Percentiles rank a stretch among this genome's conserved stretches.
Conservation (phyloP, 2,113 vertebrate genomes). For the Pluvianellus socialis region DNA sequence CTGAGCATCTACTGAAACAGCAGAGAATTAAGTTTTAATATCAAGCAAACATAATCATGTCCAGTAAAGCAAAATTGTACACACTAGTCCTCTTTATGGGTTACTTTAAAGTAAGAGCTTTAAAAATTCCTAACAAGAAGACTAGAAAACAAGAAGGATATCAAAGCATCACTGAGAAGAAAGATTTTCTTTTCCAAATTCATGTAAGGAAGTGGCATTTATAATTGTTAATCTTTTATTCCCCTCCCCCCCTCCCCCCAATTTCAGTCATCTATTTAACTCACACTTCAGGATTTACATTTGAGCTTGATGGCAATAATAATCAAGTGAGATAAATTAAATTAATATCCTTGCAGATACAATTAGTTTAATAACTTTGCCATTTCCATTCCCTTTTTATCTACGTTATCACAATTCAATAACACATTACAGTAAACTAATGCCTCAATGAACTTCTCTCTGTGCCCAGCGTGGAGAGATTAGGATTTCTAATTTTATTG, state of each 20-base stretch:
- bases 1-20: background rate
- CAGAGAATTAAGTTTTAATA: background rate
- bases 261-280: conserved; percentile 19
- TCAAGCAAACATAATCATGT: background rate
- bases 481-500: conserved; percentile 53
- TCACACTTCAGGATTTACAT: conserved; percentile 34
- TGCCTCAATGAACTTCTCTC: conserved; percentile 23
- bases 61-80: background rate
- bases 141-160: background rate
- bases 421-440: background rate
- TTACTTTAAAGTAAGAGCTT: background rate
- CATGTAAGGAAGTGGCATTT: background rate
- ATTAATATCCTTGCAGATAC: conserved; percentile 56
- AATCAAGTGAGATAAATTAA: conserved; percentile 60
- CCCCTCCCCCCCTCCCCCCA: background rate
- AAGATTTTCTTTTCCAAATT: background rate
- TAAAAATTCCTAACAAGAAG: background rate
- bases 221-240: conserved; percentile 27
- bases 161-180: background rate
- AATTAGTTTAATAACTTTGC: conserved; percentile 62
- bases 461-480: background rate
- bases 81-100: background rate
- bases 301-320: conserved; percentile 45
- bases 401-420: conserved; percentile 24
- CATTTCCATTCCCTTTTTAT: conserved; percentile 43